Base-by-base conservation (phyloP, 2,113 vertebrate species). In the Herpetotheres cachinnans region DNA sequence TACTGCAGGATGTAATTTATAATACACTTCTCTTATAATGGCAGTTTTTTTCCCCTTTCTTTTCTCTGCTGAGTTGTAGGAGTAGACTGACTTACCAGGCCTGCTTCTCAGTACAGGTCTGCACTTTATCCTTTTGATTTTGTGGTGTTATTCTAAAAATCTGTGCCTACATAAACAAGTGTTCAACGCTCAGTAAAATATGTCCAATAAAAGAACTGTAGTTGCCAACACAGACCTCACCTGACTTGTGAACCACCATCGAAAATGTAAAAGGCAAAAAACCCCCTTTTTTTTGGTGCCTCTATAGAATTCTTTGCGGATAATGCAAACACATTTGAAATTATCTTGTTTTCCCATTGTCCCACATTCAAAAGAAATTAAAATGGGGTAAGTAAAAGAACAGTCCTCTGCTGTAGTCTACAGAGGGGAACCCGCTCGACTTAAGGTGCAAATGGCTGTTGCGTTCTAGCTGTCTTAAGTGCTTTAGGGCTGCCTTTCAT, bases 201-300 rank as follows among this genome's bases (percentile, higher is more conserved):
- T 38, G 70, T 87, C 89, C 86, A 97, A 97, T 97, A 91, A 98
- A 98, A 96, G 67, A 97, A 94, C 92, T 91, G 58, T 67, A 86
- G 72, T 86, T n/a, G n/a, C 84, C 83, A 95, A 74, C 66, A 97
- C 63, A 91, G 87, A 92, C n/a, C 59, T 97, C 84, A 87, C 54
- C 83, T 97, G 82, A 92, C 67, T 95, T 95, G 85, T 91, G 74
- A 96, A 91, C 74, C 34, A 95, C 70, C 11, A 10, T 56, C 58
- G 63, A 71, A 34, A 82, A 42, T 32, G 49, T 7, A 54, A 66
- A 83, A 87, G 26, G 15, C 1, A 25, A 36, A 63, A 76, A 81
- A 24, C 4, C 1, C 16, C 49, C 19, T 40, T 83, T 3, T 19
- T 56, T 93, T 92, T 61, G 76, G 71, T 93, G 78, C 50, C 94